Evolutionary conservation across 2,888 invertebrate species (phyloP).

Genomic region (Falcaria lacertinaria): DNA sequence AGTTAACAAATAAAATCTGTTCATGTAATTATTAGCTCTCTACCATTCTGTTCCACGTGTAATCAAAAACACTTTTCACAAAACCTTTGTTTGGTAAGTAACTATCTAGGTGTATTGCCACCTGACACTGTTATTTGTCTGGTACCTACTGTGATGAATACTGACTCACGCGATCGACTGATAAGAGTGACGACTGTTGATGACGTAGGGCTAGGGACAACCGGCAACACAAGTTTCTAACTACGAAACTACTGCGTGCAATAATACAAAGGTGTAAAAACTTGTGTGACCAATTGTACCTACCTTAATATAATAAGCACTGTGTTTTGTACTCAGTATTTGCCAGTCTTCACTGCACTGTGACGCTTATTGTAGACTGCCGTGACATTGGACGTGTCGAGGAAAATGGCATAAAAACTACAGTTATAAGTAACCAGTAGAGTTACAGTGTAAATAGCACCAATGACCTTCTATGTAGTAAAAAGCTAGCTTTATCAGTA

Average conservation of each 20-base stretch:
- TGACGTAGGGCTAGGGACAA: constrained; percentile 19
- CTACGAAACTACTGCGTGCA: background rate
- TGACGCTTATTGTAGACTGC: background rate
- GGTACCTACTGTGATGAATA: constrained; percentile 20
- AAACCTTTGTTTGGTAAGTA: background rate
- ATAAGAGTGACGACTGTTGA: constrained; percentile 31
- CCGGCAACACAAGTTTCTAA: background rate
- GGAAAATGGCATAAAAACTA: background rate
- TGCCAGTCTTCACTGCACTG: background rate
- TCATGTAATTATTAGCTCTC: too few relatives aligned
- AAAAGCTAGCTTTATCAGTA: background rate
- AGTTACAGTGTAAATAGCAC: background rate
- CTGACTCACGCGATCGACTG: constrained; percentile 38
- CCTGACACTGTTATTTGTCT: constrained; percentile 26
- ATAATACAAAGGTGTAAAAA: background rate
- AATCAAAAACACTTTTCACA: background rate
- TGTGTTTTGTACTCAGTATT: background rate
- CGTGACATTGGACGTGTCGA: background rate
- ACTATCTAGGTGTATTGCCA: constrained; percentile 17
- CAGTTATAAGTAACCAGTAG: background rate
- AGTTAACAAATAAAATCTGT: too few relatives aligned
- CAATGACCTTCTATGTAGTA: background rate
- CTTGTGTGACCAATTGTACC: background rate
- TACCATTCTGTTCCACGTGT: background rate
- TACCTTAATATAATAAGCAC: background rate